These are phyloP conservation scores for Cheilosia variabilis DNA, from an alignment of 2,888 invertebrate genomes.

Conservation along the genomic window DNA sequence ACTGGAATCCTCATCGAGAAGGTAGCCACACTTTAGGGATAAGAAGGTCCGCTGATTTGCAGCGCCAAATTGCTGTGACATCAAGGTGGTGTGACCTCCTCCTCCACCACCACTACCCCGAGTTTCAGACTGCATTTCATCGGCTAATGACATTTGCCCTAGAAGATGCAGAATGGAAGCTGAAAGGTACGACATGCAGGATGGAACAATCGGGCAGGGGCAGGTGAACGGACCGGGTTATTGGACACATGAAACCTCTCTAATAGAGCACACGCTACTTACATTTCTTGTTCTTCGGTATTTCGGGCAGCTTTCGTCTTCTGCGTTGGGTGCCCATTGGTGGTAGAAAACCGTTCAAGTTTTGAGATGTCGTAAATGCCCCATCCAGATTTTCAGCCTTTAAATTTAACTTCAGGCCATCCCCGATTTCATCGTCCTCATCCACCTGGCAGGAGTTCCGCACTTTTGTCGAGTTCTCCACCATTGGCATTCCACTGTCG, in stretches of 20 bases:
- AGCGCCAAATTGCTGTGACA: constrained; percentile 48
- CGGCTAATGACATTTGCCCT: constrained; percentile 85
- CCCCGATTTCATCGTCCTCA: constrained; percentile 84
- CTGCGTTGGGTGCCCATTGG: constrained; percentile 85
- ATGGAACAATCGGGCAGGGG: constrained; percentile 43
- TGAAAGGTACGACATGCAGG: constrained; percentile 82
- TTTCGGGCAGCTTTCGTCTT: constrained; percentile 93
- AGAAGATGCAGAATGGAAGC: constrained; percentile 86
- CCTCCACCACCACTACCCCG: constrained; percentile 71
- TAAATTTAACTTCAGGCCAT: constrained; percentile 82
- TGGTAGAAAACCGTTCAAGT: constrained; percentile 80
- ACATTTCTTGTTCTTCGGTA: constrained; percentile 95
- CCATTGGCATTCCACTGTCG: constrained; percentile 57
- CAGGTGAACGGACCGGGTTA: constrained; percentile 44
- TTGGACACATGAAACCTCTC: constrained; percentile 51
- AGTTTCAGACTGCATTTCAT: constrained; percentile 77
- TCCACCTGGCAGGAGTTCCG: constrained; percentile 80
- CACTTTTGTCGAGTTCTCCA: constrained; percentile 66
- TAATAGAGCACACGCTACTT: constrained; percentile 82
- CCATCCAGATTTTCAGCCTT: constrained; percentile 80
- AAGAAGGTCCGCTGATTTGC: constrained; percentile 85
- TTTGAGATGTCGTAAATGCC: constrained; percentile 81
- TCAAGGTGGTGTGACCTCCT: constrained; percentile 62
- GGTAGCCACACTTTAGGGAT: constrained; percentile 89
- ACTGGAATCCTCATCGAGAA: constrained; percentile 92